These are phyloP conservation scores for Ichneumoninae sp. DNA, from an alignment of 2,888 invertebrate species.

Conservation along the genomic window DNA sequence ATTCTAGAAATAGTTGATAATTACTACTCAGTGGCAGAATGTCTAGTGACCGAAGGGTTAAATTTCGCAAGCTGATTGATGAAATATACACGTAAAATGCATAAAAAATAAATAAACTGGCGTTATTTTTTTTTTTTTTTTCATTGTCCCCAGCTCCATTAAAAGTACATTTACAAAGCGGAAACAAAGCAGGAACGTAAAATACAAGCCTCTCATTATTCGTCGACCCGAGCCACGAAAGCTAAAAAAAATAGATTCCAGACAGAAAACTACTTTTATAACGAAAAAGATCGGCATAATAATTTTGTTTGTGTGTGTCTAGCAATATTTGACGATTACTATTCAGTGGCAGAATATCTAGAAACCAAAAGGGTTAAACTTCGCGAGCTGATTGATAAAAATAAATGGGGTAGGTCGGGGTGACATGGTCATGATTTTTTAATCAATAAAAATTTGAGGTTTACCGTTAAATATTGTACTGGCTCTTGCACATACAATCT, in stretches of 20 bases:
- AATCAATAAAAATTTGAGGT: too few relatives aligned
- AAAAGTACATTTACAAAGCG: slow-evolving; percentile 19
- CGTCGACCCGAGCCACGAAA: not conserved
- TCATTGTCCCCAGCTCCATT: not conserved
- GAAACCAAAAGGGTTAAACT: too few relatives aligned
- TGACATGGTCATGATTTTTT: too few relatives aligned
- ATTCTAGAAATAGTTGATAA: not conserved
- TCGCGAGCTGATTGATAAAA: too few relatives aligned
- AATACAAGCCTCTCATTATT: not conserved
- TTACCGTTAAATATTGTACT: too few relatives aligned
- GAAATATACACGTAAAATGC: not conserved
- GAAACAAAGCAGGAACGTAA: not conserved
- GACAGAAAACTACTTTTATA: not conserved
- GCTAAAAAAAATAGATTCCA: not conserved
- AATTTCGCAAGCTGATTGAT: too few relatives aligned
- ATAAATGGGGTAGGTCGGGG: too few relatives aligned
- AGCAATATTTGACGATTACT: not conserved
- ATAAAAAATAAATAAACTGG: not conserved
- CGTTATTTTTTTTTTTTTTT: not conserved
- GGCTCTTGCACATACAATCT: too few relatives aligned
- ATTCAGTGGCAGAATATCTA: not conserved
- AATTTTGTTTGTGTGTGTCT: not conserved
- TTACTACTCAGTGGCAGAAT: not conserved
- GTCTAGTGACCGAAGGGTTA: not conserved
- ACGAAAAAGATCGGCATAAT: not conserved